phyloP scores from a whole-genome alignment of 2,888 invertebrate genomes.

The Parochlus steinenii region DNA sequence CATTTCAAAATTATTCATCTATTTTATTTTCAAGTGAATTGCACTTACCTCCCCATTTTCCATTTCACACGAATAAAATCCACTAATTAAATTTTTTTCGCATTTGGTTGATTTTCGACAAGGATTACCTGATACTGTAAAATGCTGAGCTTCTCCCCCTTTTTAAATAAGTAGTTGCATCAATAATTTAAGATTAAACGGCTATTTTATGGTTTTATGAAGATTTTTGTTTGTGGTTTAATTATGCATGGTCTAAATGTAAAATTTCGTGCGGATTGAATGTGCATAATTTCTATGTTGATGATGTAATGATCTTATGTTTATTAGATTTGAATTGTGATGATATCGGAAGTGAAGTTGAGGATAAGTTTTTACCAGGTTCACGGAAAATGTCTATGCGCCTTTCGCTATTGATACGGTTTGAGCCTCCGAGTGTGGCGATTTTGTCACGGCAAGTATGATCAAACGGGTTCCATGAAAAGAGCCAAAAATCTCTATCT shows the following conservation, averaged over 20 bases:
- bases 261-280: background rate
- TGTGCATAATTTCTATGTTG: background rate
- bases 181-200: too few relatives aligned
- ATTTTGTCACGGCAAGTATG: conserved; percentile 43
- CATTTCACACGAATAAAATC: conserved; percentile 72
- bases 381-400: conserved; percentile 32
- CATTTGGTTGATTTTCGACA: conserved; percentile 53
- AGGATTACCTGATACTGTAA: conserved; percentile 67
- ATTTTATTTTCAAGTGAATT: too few relatives aligned
- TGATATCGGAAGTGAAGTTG: conserved; percentile 10
- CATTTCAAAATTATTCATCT: too few relatives aligned
- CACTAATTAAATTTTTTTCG: conserved; percentile 53
- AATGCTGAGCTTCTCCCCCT: conserved; percentile 40
- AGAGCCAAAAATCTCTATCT: conserved; percentile 52
- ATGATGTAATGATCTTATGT: background rate
- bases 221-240: too few relatives aligned
- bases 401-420: conserved; percentile 28
- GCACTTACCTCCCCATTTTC: conserved; percentile 51
- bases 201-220: too few relatives aligned
- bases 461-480: conserved; percentile 64
- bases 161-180: conserved; percentile 24
- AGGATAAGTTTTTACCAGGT: conserved; percentile 25
- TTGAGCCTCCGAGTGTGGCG: conserved; percentile 26
- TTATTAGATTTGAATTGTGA: conserved; percentile 10
- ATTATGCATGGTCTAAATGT: too few relatives aligned